Conservation (phyloP, 2,888 invertebrate genomes). For the Oscheius sp. region DNA sequence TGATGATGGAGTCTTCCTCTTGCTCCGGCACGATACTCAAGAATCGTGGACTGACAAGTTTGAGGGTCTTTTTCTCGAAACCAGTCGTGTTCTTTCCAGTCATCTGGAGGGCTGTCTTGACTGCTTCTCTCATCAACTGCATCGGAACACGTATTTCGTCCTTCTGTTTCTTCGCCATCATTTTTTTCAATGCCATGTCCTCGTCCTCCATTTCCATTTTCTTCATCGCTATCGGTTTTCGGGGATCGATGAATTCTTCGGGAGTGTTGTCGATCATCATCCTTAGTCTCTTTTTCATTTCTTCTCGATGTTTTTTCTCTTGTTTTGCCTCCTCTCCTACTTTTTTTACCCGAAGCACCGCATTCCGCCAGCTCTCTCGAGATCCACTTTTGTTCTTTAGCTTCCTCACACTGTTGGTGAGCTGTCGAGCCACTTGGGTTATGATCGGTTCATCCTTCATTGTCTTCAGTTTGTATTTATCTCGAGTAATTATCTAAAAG, state of each 20-base stretch:
- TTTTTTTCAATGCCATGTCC: constrained; percentile 33
- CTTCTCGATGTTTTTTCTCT: constrained; percentile 43
- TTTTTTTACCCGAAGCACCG: constrained; percentile 44
- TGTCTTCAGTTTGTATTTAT: constrained; percentile 40
- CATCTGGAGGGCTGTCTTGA: constrained; percentile 56
- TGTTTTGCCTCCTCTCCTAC: constrained; percentile 46
- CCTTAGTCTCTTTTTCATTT: constrained; percentile 45
- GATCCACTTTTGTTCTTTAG: constrained; percentile 52
- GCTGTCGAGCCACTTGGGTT: constrained; percentile 43
- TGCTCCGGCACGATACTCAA: constrained; percentile 65
- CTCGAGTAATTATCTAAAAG: constrained; percentile 34
- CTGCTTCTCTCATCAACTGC: constrained; percentile 58
- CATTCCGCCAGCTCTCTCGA: constrained; percentile 45
- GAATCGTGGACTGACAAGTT: constrained; percentile 62
- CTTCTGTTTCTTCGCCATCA: constrained; percentile 42
- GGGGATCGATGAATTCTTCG: constrained; percentile 50
- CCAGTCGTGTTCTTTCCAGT: constrained; percentile 63
- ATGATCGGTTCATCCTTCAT: constrained; percentile 42
- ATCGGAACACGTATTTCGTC: constrained; percentile 56
- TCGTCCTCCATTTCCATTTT: constrained; percentile 41
- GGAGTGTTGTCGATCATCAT: constrained; percentile 58
- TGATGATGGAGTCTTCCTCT: constrained; percentile 50
- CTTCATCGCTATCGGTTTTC: constrained; percentile 47
- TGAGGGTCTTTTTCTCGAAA: constrained; percentile 67
- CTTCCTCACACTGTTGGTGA: constrained; percentile 51